These are phyloP conservation scores for Aplodontia rufa DNA, from an alignment of 2,113 vertebrate genomes.

Conservation along the genomic window DNA sequence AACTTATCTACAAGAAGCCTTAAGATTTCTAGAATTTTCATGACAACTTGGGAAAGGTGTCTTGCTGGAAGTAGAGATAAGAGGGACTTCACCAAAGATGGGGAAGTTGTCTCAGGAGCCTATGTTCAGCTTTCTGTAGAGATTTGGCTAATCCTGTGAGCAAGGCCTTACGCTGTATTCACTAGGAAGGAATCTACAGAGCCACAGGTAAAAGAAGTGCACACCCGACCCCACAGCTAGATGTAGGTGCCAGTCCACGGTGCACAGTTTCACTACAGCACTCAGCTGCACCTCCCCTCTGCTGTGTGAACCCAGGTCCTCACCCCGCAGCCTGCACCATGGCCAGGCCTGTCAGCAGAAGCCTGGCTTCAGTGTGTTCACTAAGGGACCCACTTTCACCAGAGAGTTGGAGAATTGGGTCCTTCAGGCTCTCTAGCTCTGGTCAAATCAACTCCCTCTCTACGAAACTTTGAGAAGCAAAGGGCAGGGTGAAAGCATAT, in stretches of 20 bases:
- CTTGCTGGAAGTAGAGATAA: neutral
- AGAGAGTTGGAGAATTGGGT: neutral
- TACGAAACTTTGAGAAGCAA: neutral
- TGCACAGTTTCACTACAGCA: fast-evolving
- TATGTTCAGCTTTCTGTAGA: neutral
- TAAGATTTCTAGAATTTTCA: neutral
- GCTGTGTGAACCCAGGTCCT: neutral
- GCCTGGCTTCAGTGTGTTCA: neutral
- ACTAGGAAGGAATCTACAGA: neutral
- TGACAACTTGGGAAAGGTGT: neutral
- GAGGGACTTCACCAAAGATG: neutral
- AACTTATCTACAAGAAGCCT: neutral
- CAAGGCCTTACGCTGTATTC: neutral
- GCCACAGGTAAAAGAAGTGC: neutral
- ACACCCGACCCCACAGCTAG: neutral
- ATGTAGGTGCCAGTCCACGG: neutral
- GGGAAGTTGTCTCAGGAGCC: neutral
- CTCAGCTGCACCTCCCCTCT: neutral
- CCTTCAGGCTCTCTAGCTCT: neutral
- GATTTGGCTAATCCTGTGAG: neutral
- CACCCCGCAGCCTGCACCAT: neutral
- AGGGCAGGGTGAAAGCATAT: neutral
- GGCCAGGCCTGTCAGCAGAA: no score
- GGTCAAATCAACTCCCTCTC: neutral
- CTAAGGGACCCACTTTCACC: neutral